Percentiles rank a stretch among this genome's conserved stretches.
Conservation (phyloP, 2,888 invertebrate genomes). For the Anaspis maculata region DNA sequence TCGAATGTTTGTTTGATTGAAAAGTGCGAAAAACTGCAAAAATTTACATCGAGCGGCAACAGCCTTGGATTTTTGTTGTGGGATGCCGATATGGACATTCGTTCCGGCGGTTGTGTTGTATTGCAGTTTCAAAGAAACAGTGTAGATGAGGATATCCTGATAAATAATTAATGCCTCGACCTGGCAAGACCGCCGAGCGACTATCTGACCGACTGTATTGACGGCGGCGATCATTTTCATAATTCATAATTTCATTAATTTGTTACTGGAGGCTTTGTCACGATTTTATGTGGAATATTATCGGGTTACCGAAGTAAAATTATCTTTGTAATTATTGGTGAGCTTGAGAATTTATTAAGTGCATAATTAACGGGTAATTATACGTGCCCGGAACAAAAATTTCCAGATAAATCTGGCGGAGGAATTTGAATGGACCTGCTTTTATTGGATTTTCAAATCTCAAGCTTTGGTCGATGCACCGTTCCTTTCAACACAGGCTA, state of each 20-base stretch:
- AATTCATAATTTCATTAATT: slow-evolving; percentile 48
- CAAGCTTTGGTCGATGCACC: too few relatives aligned
- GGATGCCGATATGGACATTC: too few relatives aligned
- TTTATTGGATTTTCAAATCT: too few relatives aligned
- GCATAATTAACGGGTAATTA: slow-evolving; percentile 44
- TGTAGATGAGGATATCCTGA: slow-evolving; percentile 19
- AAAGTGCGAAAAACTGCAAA: too few relatives aligned
- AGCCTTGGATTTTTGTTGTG: too few relatives aligned
- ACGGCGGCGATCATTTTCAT: slow-evolving; percentile 45
- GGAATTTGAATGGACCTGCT: neutral
- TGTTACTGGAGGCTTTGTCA: slow-evolving; percentile 46
- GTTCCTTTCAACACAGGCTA: too few relatives aligned
- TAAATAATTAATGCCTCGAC: slow-evolving; percentile 19
- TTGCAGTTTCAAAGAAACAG: slow-evolving; percentile 14
- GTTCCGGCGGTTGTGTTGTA: too few relatives aligned
- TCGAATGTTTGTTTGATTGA: too few relatives aligned
- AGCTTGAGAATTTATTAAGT: slow-evolving; percentile 41
- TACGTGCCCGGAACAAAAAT: slow-evolving; percentile 16
- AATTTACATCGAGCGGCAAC: too few relatives aligned
- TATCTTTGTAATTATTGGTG: slow-evolving; percentile 42
- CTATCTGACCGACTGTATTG: slow-evolving; percentile 31
- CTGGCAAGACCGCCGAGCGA: slow-evolving; percentile 11
- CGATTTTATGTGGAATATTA: slow-evolving; percentile 45
- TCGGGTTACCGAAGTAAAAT: slow-evolving; percentile 40
- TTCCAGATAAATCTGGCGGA: neutral